Conservation (phyloP, 2,113 vertebrate species). For the Garra rufa region DNA sequence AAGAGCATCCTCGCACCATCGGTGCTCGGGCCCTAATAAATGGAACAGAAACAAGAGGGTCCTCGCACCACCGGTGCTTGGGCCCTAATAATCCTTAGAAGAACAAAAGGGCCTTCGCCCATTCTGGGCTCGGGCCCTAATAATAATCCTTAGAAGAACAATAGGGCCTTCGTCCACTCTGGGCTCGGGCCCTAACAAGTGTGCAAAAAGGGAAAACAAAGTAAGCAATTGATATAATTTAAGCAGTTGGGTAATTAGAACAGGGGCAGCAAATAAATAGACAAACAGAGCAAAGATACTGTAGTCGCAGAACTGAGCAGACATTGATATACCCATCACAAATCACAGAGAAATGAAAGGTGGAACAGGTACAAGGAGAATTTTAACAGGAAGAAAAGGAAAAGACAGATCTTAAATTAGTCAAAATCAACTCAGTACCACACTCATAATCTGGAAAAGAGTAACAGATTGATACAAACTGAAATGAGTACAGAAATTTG, state of each 20-base stretch:
- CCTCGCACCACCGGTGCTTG: too few relatives aligned
- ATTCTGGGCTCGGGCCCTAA: too few relatives aligned
- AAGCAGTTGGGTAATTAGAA: neutral
- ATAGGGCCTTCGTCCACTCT: too few relatives aligned
- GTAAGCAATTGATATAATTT: neutral
- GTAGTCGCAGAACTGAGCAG: neutral
- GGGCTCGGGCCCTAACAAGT: too few relatives aligned
- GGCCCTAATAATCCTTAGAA: too few relatives aligned
- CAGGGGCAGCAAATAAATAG: neutral
- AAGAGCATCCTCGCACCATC: too few relatives aligned
- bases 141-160: too few relatives aligned
- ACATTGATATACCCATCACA: neutral
- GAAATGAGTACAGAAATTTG: neutral
- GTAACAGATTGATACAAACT: too few relatives aligned
- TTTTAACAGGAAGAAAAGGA: neutral
- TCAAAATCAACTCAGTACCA: neutral
- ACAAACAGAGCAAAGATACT: neutral
- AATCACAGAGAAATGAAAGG: neutral
- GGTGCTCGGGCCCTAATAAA: too few relatives aligned
- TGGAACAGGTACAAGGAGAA: neutral
- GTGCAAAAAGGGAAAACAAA: constrained; percentile 4
- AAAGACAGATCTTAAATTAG: neutral
- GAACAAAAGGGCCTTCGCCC: too few relatives aligned
- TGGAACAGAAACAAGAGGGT: too few relatives aligned
- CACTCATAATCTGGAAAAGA: neutral